Conservation (phyloP, 2,797 vertebrate species). For the Gadopsis bispinosus region DNA sequence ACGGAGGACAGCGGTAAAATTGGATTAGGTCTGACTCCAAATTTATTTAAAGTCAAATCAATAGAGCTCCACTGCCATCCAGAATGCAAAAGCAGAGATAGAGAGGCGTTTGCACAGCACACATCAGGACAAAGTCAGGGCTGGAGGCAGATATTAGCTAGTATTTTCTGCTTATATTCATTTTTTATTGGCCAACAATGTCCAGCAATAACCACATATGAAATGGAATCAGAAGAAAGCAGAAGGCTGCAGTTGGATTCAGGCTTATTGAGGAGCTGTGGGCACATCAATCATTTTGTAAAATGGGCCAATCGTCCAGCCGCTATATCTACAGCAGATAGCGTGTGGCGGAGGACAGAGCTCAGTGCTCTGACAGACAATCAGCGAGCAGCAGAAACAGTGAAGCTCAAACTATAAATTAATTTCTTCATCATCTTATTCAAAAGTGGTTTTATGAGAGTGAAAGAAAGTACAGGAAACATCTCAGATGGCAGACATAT, state of each 20-base stretch:
- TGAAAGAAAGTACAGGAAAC: constrained; percentile 38
- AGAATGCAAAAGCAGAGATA: constrained; percentile 56
- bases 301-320: constrained; percentile 3
- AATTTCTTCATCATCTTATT: constrained; percentile 25
- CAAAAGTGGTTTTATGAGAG: constrained; percentile 11
- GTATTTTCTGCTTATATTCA: constrained; percentile 1
- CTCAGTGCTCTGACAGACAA: constrained; percentile 11
- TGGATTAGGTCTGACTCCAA: constrained; percentile 60
- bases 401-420: constrained; percentile 33
- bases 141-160: not conserved
- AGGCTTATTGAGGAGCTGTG: not conserved
- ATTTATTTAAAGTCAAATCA: constrained; percentile 77
- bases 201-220: not conserved
- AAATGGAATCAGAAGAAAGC: constrained; percentile 9
- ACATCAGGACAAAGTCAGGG: not conserved
- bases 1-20: constrained; percentile 61
- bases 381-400: constrained; percentile 27
- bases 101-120: constrained; percentile 7
- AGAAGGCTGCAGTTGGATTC: not conserved
- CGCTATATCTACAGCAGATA: not conserved
- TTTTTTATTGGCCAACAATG: constrained; percentile 10
- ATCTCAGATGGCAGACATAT: constrained; percentile 26
- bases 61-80: constrained; percentile 50
- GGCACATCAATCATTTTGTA: not conserved
- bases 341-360: constrained; percentile 16